Evolutionary conservation across 2,113 vertebrate genomes (phyloP), one percentile per base, ranked within the genome.

Genomic region (Oxyura jamaicensis): DNA sequence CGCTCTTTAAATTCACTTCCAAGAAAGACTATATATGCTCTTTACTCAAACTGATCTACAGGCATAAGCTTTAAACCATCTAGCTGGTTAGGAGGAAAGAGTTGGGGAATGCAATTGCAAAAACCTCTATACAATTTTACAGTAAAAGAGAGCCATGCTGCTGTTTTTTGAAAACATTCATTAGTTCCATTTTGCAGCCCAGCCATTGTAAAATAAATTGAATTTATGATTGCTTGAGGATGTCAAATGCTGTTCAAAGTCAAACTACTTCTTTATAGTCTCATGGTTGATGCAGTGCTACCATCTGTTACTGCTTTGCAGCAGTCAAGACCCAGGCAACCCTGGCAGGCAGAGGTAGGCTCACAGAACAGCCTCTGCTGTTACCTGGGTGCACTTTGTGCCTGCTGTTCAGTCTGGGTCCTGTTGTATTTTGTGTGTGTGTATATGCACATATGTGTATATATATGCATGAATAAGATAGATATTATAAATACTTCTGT

Each of bases 281-380:
- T 81, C 65, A 35, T 56, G 48, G 56, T 90, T 55, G 33, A 35
- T 86, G 73, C 22, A 42, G 28, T 42, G 83, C 83, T 74, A 62
- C 92, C 87, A 93, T 91, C 94, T 95, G 77, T 68, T 84, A 68
- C 7, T 92, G 76, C 76, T 96, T 86, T 94, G 77, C 77, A 89
- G 73, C 42, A 91, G 73, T 68, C 56, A 83, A 88, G 66, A 86
- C 60, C 42, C 86, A 75, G 80, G 39, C 59, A 87, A 58, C 5
- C 74, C 46, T 56, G 42, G 60, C 67, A 90, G 56, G 73, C 86
- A 35, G 46, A 58, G 71, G 35, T 63, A 93, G 53, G 75, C 67
- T 44, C 41, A 56, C 65, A 88, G 67, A 86, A 66, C 67, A 86
- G 63, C 33, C 31, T 78, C 6, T 62, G 18, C 52, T 74, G 35